Base-by-base conservation (phyloP, 2,113 vertebrate species). In the Cercopithecus mona region DNA sequence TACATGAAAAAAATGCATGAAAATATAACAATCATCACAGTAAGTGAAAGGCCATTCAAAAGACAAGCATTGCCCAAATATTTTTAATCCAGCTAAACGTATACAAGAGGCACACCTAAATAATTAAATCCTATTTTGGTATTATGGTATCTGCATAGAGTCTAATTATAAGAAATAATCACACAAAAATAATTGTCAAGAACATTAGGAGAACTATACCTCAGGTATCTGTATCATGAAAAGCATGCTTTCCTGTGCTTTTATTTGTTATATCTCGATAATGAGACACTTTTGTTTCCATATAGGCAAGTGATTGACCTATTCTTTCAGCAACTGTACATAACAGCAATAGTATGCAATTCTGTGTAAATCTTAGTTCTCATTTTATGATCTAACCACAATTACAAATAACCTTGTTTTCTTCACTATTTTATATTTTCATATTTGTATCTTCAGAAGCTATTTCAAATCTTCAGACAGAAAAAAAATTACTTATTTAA, bases 41-140 rank as follows among this genome's bases (percentile, higher is more conserved):
- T 78, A 90, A 48, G 13, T 86, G 25, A 73, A 94, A 80, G 85
- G 38, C 23, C 55, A 88, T 48, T 92, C 45, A 45, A 64, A 94
- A 64, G 40, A 82, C 11, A 48, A 96, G 57, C 57, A 78, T 1
- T 89, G 10, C 78, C 35, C 35, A 40, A 57, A 48, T 50, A 82
- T 78, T 90, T 85, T 79, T 35, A 73, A 90, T 66, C 43, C 4
- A 86, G 64, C 30, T 72, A 90, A 96, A 78, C 59, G 16, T 96
- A 90, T 64, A 90, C 17, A 93, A 72, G 79, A 64, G 43, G 80
- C 30, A 85, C 3, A 90, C 6, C 22, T 90, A 90, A 90, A 43
- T 66, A 80, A 27, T 27, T 72, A 80, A 89, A 52, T 72, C n/a
- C 43, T 93, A 30, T 55, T 81, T 80, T 86, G 66, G 52, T 13